Conservation (phyloP, 2,113 vertebrate genomes). For the Numenius arquata region DNA sequence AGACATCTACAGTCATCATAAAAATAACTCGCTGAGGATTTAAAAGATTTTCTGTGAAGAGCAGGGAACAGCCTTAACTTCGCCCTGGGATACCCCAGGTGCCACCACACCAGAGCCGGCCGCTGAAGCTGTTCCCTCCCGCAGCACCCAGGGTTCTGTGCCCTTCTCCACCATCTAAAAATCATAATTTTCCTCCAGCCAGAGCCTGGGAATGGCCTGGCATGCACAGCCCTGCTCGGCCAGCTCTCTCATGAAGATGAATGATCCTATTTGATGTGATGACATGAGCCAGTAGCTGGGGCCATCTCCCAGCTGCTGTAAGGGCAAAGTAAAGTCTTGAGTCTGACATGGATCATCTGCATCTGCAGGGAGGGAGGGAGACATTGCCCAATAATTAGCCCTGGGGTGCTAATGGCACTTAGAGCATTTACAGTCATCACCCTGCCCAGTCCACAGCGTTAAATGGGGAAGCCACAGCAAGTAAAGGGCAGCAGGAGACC, state of each 20-base stretch:
- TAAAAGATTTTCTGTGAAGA: background rate
- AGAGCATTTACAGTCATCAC: background rate
- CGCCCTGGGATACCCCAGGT: background rate
- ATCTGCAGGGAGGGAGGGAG: background rate
- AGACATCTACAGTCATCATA: background rate
- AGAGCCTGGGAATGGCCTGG: background rate
- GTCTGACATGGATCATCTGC: background rate
- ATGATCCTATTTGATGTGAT: background rate
- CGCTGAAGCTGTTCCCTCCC: fast-evolving
- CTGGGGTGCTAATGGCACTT: background rate
- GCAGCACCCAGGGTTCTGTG: background rate
- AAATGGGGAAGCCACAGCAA: background rate
- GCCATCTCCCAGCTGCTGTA: background rate
- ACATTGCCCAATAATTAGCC: background rate
- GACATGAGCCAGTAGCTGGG: background rate
- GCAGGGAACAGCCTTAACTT: background rate
- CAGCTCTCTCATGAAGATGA: background rate
- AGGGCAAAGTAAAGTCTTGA: background rate
- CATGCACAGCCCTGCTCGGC: fast-evolving
- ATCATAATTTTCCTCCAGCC: background rate
- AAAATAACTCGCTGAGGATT: background rate
- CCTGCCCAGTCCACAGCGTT: background rate
- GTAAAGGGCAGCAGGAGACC: background rate
- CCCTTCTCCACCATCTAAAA: background rate
- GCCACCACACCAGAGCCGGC: background rate